These are phyloP conservation scores for Apteryx owenii DNA, from an alignment of 2,113 vertebrate genomes.

Conservation along the genomic window DNA sequence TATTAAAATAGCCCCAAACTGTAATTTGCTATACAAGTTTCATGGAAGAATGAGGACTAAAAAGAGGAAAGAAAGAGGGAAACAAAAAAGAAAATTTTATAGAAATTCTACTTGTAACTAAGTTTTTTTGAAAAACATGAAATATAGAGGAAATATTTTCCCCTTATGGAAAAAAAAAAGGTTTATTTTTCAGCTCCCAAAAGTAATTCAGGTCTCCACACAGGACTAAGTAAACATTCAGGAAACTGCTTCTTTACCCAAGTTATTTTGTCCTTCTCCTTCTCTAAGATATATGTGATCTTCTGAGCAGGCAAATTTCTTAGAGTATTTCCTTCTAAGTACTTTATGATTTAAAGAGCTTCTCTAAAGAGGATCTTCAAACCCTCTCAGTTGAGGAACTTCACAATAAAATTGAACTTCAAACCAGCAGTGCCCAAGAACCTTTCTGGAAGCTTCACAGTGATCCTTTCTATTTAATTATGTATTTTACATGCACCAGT, in stretches of 20 bases:
- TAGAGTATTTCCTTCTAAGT: not conserved
- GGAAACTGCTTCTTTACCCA: not conserved
- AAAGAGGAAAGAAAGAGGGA: not conserved
- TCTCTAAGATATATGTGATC: too few relatives aligned
- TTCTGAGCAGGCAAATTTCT: not conserved
- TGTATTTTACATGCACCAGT: not conserved
- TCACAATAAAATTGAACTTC: not conserved
- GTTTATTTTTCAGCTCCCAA: not conserved
- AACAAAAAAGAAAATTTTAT: not conserved
- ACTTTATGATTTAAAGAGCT: not conserved
- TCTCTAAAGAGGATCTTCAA: not conserved
- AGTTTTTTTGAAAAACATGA: not conserved
- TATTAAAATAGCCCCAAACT: not conserved
- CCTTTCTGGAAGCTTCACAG: not conserved
- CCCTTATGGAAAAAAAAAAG: not conserved
- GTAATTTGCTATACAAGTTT: not conserved
- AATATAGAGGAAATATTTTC: not conserved
- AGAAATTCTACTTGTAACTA: not conserved
- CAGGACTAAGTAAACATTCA: not conserved
- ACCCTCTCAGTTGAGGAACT: not conserved
- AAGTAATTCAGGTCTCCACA: not conserved
- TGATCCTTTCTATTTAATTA: not conserved
- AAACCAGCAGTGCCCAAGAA: not conserved
- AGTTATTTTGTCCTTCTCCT: not conserved
- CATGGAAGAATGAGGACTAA: not conserved